Evolutionary conservation across 1,140 invertebrate species (phyloP).

Genomic region (Lepidotrigona ventralis): DNA sequence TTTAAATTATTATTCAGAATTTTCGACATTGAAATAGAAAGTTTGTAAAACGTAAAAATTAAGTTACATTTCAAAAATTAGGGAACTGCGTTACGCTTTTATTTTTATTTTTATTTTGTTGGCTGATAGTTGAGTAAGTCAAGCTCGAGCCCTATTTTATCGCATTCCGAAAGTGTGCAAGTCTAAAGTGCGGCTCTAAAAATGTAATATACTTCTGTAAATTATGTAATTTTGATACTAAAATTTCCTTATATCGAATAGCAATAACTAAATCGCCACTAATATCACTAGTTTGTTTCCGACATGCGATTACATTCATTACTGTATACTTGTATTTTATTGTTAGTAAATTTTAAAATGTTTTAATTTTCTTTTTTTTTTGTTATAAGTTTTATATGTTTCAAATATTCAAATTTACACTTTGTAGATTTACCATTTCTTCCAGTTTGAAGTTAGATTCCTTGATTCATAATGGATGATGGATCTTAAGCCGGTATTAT

Average conservation of each 20-base stretch:
- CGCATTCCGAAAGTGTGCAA: not conserved
- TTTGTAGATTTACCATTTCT: conserved; percentile 67
- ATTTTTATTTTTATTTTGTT: not conserved
- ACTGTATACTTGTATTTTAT: too few relatives aligned
- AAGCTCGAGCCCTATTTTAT: not conserved
- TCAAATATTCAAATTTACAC: not conserved
- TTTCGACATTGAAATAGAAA: not conserved
- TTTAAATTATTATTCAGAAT: not conserved
- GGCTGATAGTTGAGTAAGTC: not conserved
- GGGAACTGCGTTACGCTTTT: not conserved
- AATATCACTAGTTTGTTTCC: not conserved
- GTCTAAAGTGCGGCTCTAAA: not conserved
- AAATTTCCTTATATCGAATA: not conserved
- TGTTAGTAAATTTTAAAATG: not conserved
- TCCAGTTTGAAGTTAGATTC: conserved; percentile 67
- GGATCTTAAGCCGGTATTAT: conserved; percentile 58
- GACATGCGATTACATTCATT: not conserved
- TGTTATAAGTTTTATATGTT: not conserved
- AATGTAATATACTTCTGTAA: not conserved
- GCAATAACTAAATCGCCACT: not conserved
- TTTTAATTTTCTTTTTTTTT: not conserved
- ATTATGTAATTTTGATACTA: not conserved
- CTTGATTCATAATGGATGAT: conserved; percentile 59
- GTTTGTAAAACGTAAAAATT: not conserved
- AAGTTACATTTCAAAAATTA: not conserved